Conservation (phyloP, 2,797 vertebrate species). For the Naso thynnoides region DNA sequence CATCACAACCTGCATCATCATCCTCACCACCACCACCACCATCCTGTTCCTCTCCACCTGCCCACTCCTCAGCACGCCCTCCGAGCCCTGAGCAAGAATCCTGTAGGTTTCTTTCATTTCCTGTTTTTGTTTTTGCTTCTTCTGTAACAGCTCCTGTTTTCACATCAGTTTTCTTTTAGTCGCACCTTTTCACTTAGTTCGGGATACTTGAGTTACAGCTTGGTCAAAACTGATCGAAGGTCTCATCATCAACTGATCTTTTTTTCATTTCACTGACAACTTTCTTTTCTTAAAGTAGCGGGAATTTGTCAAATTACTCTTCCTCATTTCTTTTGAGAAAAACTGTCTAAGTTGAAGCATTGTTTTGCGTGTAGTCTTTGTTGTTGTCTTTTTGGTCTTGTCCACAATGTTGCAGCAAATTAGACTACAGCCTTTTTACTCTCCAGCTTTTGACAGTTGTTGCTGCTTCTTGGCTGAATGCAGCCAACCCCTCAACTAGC, state of each 20-base stretch:
- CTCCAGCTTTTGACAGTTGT: slow-evolving; percentile 22
- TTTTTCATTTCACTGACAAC: too few species aligned
- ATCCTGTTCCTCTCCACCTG: slow-evolving; percentile 75
- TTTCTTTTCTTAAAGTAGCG: background rate
- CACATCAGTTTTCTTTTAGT: background rate
- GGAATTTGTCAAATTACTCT: background rate
- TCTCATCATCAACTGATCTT: background rate
- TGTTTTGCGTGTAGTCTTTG: slow-evolving; percentile 13
- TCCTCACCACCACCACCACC: slow-evolving; percentile 50
- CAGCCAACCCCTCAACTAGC: background rate
- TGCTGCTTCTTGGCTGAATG: slow-evolving; percentile 6
- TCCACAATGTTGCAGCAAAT: slow-evolving; percentile 5
- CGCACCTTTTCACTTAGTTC: background rate
- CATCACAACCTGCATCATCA: slow-evolving; percentile 68
- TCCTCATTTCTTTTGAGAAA: background rate
- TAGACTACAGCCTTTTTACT: background rate
- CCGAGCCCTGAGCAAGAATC: slow-evolving; percentile 81
- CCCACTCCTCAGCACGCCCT: slow-evolving; percentile 85
- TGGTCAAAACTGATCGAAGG: too few species aligned
- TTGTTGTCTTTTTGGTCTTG: slow-evolving; percentile 20
- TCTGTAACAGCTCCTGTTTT: background rate
- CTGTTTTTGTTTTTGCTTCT: background rate
- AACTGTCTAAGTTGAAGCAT: background rate
- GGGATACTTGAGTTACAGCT: background rate
- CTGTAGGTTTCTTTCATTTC: slow-evolving; percentile 67